Percentiles rank a stretch among this genome's conserved stretches.
phyloP scores from a whole-genome alignment of 2,888 invertebrate genomes.

The Hydrotaea diabolus region DNA sequence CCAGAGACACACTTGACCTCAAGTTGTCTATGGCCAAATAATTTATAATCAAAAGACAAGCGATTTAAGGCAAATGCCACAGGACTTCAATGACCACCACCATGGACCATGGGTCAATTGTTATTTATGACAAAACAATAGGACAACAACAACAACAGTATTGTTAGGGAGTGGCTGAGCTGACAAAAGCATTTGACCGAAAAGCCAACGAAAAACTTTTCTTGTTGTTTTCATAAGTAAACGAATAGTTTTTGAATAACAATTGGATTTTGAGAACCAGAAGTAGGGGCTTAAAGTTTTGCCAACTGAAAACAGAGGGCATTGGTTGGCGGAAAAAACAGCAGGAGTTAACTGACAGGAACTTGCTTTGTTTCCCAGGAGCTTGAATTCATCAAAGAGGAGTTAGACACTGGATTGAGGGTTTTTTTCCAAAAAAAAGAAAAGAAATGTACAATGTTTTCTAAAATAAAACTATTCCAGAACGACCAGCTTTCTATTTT shows the following conservation, averaged over 20 bases:
- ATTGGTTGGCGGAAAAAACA: background rate
- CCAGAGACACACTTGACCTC: slow-evolving; percentile 65
- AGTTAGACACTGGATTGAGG: too few relatives aligned
- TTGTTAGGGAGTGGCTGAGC: slow-evolving; percentile 42
- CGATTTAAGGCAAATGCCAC: slow-evolving; percentile 64
- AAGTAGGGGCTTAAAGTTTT: background rate
- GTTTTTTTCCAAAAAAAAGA: too few relatives aligned
- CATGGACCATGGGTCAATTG: slow-evolving; percentile 64
- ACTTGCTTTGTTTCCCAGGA: too few relatives aligned
- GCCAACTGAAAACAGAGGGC: too few relatives aligned
- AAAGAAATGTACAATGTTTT: too few relatives aligned
- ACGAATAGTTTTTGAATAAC: slow-evolving; percentile 23
- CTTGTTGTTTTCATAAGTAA: slow-evolving; percentile 13
- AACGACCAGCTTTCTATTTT: too few relatives aligned
- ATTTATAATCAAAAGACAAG: slow-evolving; percentile 66
- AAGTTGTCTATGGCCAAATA: slow-evolving; percentile 43
- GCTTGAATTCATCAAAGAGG: too few relatives aligned
- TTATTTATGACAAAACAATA: slow-evolving; percentile 63
- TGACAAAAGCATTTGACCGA: slow-evolving; percentile 41
- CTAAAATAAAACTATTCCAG: too few relatives aligned
- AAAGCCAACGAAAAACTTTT: slow-evolving; percentile 20
- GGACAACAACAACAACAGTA: slow-evolving; percentile 34
- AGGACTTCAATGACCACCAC: slow-evolving; percentile 60
- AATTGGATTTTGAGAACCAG: slow-evolving; percentile 4
- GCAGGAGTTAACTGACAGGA: too few relatives aligned